Base-by-base conservation (phyloP, 2,113 vertebrate species). In the Leucopsar rothschildi region DNA sequence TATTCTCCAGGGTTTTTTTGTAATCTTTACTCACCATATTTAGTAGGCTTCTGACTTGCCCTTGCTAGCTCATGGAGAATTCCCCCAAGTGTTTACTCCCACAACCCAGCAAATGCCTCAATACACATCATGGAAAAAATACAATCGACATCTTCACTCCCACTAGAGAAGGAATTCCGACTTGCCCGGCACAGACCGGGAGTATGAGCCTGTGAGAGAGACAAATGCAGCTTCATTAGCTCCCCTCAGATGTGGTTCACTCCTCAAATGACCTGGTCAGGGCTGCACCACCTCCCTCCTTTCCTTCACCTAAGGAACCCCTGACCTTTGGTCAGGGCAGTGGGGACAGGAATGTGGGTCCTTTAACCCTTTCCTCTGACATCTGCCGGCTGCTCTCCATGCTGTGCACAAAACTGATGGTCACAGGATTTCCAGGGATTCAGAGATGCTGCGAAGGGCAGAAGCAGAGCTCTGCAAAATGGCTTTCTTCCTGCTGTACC, bases 131-230 rank as follows among this genome's bases (percentile, higher is more conserved):
- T 53, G 97, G 97, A 97, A 97, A 97, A 97, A 97, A 97, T 69
- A 96, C 97, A 97, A 92, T 94, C 75, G 88, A 96, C 93, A 97
- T 60, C 97, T 96, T 94, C 90, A 98, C 98, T 98, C 98, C 98
- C 98, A 98, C 98, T 94, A 96, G 86, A 92, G 82, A 50, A 97
- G 96, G 97, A 97, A 98, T 98, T 97, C 95, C 55, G 53, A 70
- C 90, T 96, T 59, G 88, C 96, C 60, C 47, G 31, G 96, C 92
- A 21, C 94, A 79, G 60, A 47, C 27, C 20, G 91, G 97, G 97
- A 98, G 97, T 95, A 29, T 33, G 64, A 35, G 76, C 71, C 56
- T 87, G 82, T 5, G 72, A 96, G 94, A 96, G 93, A 95, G 90
- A 91, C 93, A 90, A 92, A 78, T 57, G n/a, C 80, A 56, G 94